phyloP scores from a whole-genome alignment of 1,140 invertebrate species.

The Leucophenga varia region DNA sequence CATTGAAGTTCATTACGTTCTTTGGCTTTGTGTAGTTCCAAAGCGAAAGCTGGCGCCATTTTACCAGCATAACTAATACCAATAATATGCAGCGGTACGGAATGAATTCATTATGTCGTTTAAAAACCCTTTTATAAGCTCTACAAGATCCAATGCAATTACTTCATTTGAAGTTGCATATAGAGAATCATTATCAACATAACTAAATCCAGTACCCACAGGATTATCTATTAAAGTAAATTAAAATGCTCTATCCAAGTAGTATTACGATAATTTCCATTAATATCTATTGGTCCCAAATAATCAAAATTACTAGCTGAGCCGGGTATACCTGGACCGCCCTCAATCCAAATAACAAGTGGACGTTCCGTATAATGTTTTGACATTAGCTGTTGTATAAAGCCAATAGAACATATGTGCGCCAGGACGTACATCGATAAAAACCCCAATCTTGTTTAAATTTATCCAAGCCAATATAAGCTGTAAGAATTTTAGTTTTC shows the following conservation, averaged over 20 bases:
- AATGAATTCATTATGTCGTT: constrained; percentile 65
- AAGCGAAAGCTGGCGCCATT: constrained; percentile 77
- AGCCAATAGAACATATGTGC: constrained; percentile 83
- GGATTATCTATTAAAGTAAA: constrained; percentile 85
- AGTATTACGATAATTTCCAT: constrained; percentile 66
- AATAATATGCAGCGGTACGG: constrained; percentile 74
- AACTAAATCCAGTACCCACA: constrained; percentile 82
- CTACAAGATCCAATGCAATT: constrained; percentile 75
- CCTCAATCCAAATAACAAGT: constrained; percentile 78
- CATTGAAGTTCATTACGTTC: constrained; percentile 64
- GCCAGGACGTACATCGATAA: constrained; percentile 64
- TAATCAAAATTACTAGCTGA: constrained; percentile 78
- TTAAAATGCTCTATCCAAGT: constrained; percentile 78
- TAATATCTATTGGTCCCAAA: constrained; percentile 68
- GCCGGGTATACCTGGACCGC: constrained; percentile 71
- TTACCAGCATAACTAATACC: constrained; percentile 87
- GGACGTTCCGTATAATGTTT: constrained; percentile 64
- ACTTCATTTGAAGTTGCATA: constrained; percentile 67
- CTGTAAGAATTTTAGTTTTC: too few species aligned
- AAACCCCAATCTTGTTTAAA: constrained; percentile 71
- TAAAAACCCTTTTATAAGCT: constrained; percentile 67
- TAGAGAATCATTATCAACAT: constrained; percentile 61
- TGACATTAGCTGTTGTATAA: constrained; percentile 64
- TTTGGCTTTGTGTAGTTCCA: constrained; percentile 61
- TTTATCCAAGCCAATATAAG: too few species aligned